phyloP scores from a whole-genome alignment of 30 jellyfish, hydroid and myxozoan genomes.

The Catostylus mosaicus region DNA sequence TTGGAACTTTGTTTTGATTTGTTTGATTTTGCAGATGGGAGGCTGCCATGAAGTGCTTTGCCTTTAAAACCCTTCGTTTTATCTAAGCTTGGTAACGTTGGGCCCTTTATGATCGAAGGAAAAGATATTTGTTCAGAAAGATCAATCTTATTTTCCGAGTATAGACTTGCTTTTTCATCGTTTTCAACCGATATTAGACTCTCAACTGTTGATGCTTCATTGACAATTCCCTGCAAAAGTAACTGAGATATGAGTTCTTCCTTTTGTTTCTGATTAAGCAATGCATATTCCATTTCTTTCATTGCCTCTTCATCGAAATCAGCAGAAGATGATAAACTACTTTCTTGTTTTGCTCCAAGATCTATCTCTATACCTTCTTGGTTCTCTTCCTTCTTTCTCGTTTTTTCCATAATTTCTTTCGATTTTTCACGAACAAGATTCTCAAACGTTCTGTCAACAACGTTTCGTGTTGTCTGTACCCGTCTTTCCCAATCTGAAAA shows the following conservation, averaged over 20 bases:
- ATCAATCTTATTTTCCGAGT: constrained; percentile 35
- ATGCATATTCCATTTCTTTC: constrained; percentile 37
- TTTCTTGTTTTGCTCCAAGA: neutral
- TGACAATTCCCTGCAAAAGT: constrained; percentile 48
- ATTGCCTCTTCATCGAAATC: constrained; percentile 9
- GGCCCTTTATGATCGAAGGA: constrained; percentile 24
- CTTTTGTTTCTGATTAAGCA: constrained; percentile 31
- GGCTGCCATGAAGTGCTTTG: constrained; percentile 60
- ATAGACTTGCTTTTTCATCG: constrained; percentile 21
- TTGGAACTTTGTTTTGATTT: constrained; percentile 54
- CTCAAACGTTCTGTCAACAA: constrained; percentile 33
- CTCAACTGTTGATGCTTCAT: constrained; percentile 48
- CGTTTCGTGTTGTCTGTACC: constrained; percentile 17
- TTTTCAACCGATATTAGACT: constrained; percentile 36
- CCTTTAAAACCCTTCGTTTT: constrained; percentile 60
- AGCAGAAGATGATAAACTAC: neutral
- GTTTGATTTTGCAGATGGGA: constrained; percentile 39
- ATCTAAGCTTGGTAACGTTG: constrained; percentile 22
- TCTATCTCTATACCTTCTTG: neutral
- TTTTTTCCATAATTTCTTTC: neutral
- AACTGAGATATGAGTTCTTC: constrained; percentile 45
- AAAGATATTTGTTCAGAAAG: constrained; percentile 50
- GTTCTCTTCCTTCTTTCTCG: too few relatives aligned
- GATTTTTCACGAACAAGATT: constrained; percentile 18
- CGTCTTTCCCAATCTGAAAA: constrained; percentile 31